Percentiles rank a stretch among this genome's conserved stretches.
Conservation (phyloP, 2,113 vertebrate species). For the Ptilorrhoa leucosticta region DNA sequence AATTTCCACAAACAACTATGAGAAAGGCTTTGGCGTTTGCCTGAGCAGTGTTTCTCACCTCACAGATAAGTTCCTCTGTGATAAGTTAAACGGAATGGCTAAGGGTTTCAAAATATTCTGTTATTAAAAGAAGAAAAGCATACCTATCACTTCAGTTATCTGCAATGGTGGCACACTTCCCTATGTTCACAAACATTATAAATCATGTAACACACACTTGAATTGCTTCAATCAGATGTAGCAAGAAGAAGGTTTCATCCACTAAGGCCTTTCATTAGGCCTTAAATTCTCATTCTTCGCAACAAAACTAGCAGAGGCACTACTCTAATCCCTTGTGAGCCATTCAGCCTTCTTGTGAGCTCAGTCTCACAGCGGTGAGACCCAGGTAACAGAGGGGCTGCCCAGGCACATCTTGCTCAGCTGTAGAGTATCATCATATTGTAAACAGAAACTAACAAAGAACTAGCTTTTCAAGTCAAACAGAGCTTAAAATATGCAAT, state of each 20-base stretch:
- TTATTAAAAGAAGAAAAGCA: not conserved
- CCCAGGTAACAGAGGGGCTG: not conserved
- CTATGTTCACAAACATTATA: not conserved
- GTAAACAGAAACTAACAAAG: not conserved
- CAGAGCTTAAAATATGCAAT: not conserved
- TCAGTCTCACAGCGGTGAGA: not conserved
- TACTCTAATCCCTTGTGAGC: not conserved
- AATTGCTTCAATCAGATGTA: not conserved
- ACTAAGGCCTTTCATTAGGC: not conserved
- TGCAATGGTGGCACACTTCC: not conserved
- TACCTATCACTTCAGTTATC: not conserved
- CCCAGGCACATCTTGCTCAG: not conserved
- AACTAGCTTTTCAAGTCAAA: not conserved
- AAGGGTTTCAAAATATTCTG: not conserved
- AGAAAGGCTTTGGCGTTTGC: not conserved
- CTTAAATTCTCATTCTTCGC: not conserved
- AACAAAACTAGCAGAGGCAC: not conserved
- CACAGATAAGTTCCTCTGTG: not conserved
- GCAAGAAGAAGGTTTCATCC: not conserved
- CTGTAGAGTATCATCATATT: accelerated
- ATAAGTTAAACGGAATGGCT: not conserved
- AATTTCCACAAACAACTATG: not conserved
- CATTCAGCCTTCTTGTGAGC: not conserved
- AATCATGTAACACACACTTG: not conserved
- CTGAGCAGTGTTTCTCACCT: not conserved